Conservation (phyloP, 2,888 invertebrate species). For the Ligdia adustata region DNA sequence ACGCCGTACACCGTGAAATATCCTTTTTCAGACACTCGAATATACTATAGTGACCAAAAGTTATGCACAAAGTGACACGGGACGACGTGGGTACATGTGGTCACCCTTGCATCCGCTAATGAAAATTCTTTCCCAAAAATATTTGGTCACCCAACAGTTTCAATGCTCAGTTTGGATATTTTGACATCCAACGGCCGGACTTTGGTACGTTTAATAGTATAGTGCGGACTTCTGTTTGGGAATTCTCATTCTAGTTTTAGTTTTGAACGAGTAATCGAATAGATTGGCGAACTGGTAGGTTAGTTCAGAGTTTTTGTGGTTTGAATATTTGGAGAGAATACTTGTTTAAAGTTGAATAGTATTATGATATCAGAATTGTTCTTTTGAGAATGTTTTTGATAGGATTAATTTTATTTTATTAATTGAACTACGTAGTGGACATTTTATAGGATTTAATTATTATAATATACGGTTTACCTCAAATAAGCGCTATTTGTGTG, state of each 20-base stretch:
- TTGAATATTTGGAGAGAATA: not conserved
- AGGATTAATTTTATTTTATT: too few species aligned
- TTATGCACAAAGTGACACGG: slow-evolving; percentile 44
- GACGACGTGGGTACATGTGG: slow-evolving; percentile 51
- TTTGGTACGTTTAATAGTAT: slow-evolving; percentile 11
- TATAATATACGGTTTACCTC: too few species aligned
- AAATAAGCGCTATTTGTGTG: too few species aligned
- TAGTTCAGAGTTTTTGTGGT: not conserved
- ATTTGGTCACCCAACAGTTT: slow-evolving; percentile 34
- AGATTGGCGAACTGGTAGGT: not conserved
- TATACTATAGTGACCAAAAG: slow-evolving; percentile 8
- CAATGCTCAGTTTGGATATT: slow-evolving; percentile 6
- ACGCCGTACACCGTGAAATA: not conserved
- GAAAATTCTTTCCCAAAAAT: slow-evolving; percentile 61
- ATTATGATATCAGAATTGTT: not conserved
- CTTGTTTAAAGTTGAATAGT: not conserved
- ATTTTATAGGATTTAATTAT: too few species aligned
- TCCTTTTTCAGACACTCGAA: not conserved
- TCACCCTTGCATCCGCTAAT: slow-evolving; percentile 56
- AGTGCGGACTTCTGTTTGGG: slow-evolving; percentile 25
- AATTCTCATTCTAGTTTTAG: slow-evolving; percentile 33
- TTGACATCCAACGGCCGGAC: slow-evolving; percentile 13
- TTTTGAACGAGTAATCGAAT: slow-evolving; percentile 12
- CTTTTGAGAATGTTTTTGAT: too few species aligned
- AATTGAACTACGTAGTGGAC: too few species aligned